Evolutionary conservation across 2,113 vertebrate genomes (phyloP).

Genomic region (Carassius carassius): DNA sequence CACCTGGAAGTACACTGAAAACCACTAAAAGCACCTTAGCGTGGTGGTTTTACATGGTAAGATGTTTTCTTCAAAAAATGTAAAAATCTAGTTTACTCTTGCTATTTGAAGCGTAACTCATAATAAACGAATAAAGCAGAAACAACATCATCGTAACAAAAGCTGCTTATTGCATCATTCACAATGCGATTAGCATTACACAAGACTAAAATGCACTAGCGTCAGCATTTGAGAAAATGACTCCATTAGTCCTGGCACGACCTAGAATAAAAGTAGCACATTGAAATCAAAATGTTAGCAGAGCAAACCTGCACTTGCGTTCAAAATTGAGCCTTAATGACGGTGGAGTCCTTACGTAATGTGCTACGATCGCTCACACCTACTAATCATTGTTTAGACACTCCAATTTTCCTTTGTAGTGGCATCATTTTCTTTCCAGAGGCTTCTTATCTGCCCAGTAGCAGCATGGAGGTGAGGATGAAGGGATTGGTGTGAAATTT

Average conservation of each 20-base stretch:
- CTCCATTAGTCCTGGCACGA: background rate
- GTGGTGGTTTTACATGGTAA: background rate
- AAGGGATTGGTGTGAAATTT: constrained; percentile 46
- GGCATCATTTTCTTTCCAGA: background rate
- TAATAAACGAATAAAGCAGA: background rate
- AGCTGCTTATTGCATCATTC: constrained; percentile 7
- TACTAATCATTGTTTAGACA: constrained; percentile 8
- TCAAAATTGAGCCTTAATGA: constrained; percentile 1
- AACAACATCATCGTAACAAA: constrained; percentile 3
- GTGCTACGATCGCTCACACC: background rate
- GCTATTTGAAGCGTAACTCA: background rate
- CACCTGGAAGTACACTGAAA: background rate
- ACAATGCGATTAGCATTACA: background rate
- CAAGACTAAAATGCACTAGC: constrained; percentile 1
- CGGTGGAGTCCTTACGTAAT: background rate
- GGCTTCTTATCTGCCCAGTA: background rate
- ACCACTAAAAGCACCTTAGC: background rate
- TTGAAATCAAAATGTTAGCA: background rate
- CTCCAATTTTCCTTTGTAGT: background rate
- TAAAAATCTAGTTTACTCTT: background rate
- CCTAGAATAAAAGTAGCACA: background rate
- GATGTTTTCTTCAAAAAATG: too few species aligned
- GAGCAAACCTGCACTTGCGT: background rate
- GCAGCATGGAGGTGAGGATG: constrained; percentile 5
- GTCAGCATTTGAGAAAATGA: background rate